Conservation (phyloP, 1,140 invertebrate species). For the Drosophila carrolli region DNA sequence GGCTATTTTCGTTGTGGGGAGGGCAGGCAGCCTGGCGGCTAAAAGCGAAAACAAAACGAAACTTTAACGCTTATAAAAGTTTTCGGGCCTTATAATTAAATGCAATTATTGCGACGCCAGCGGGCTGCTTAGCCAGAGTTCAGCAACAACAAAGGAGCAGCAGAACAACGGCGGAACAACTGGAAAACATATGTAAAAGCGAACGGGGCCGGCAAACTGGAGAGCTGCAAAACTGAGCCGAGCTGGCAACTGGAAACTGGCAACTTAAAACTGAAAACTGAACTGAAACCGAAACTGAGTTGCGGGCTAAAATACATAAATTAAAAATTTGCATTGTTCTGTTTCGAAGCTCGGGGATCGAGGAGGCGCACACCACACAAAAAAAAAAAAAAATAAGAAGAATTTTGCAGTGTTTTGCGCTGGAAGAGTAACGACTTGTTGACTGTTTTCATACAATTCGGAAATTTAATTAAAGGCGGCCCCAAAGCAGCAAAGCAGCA, state of each 20-base stretch:
- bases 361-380: conserved; percentile 4
- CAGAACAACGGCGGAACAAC: conserved; percentile 61
- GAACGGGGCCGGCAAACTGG: conserved; percentile 31
- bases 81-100: conserved; percentile 79
- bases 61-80: conserved; percentile 39
- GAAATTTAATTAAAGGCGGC: conserved; percentile 83
- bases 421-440: conserved; percentile 80
- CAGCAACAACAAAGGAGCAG: conserved; percentile 51
- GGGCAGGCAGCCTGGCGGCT: conserved; percentile 30
- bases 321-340: conserved; percentile 84
- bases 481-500: conserved; percentile 76
- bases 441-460: conserved; percentile 83
- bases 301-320: conserved; percentile 82
- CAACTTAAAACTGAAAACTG: conserved; percentile 12
- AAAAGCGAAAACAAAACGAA: conserved; percentile 45
- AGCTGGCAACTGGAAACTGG: conserved; percentile 11
- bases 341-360: conserved; percentile 60
- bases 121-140: conserved; percentile 58
- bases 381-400: conserved; percentile 38
- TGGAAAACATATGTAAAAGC: conserved; percentile 73
- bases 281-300: conserved; percentile 48
- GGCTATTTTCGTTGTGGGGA: conserved; percentile 12
- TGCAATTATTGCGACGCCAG: conserved; percentile 83
- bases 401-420: conserved; percentile 38
- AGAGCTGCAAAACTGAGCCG: neutral